phyloP scores from a whole-genome alignment of 2,113 vertebrate genomes.

The Siphamia tubifer region DNA sequence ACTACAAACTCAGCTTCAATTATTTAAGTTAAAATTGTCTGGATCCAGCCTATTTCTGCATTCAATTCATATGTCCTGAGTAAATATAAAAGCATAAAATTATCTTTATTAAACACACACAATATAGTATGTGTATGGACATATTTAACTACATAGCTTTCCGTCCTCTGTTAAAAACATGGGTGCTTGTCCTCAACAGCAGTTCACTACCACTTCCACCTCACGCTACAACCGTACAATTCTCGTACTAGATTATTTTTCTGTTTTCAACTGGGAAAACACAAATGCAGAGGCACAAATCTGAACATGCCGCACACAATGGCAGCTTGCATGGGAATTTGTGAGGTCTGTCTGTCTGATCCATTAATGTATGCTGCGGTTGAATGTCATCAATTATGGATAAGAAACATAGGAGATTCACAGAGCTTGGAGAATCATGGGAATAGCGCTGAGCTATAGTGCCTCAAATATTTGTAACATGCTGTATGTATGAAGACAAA shows the following conservation, averaged over 20 bases:
- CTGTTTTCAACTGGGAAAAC: slow-evolving; percentile 20
- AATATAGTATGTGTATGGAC: no score
- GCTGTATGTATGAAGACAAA: neutral
- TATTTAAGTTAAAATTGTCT: neutral
- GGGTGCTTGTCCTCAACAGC: neutral
- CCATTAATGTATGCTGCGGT: slow-evolving; percentile 75
- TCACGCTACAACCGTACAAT: neutral
- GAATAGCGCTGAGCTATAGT: neutral
- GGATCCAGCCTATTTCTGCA: neutral
- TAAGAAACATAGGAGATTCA: slow-evolving; percentile 63
- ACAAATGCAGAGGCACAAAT: slow-evolving; percentile 30
- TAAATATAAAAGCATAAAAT: neutral
- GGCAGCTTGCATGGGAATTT: slow-evolving; percentile 71
- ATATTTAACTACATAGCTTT: no score
- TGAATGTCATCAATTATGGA: slow-evolving; percentile 78
- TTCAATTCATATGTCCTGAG: neutral
- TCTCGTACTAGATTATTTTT: neutral
- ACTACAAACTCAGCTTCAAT: neutral
- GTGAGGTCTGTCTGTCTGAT: slow-evolving; percentile 70
- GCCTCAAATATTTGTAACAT: neutral
- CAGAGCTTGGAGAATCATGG: slow-evolving; percentile 31
- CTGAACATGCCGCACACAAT: slow-evolving; percentile 45
- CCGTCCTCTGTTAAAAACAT: neutral
- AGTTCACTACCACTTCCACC: slow-evolving; percentile 4
- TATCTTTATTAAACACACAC: neutral